These are phyloP conservation scores for Delia radicum DNA, from an alignment of 1,140 invertebrate genomes.

Conservation along the genomic window DNA sequence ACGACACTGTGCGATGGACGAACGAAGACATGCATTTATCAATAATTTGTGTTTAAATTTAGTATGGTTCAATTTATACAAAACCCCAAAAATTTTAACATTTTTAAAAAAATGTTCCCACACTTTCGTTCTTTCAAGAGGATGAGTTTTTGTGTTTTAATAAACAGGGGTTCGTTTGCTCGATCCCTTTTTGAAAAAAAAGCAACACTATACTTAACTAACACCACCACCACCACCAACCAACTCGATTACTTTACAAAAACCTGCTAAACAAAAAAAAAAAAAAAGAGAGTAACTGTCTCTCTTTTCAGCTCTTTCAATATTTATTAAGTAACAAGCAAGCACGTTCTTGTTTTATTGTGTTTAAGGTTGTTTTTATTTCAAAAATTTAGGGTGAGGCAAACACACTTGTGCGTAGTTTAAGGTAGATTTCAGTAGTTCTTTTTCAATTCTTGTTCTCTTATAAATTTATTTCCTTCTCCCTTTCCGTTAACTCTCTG, in stretches of 20 bases:
- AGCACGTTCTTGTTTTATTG: not conserved
- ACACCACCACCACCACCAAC: not conserved
- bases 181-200: not conserved
- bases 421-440: conserved; percentile 16
- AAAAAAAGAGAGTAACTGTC: not conserved
- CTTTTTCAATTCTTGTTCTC: conserved; percentile 5
- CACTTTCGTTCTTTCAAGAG: conserved; percentile 37
- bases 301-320: not conserved
- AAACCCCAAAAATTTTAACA: conserved; percentile 12
- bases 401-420: conserved; percentile 27
- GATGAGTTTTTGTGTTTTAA: not conserved
- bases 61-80: too few species aligned
- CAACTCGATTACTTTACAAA: not conserved
- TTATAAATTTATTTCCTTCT: conserved; percentile 28
- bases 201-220: not conserved
- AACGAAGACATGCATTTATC: conserved; percentile 2
- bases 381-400: conserved; percentile 21
- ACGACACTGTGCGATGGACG: not conserved
- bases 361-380: too few species aligned
- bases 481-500: conserved; percentile 26
- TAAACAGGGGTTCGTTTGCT: conserved; percentile 18
- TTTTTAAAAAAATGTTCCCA: conserved; percentile 52
- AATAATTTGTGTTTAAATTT: not conserved
- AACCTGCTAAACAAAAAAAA: not conserved
- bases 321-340: not conserved